These are phyloP conservation scores for Trichogramma evanescens DNA, from an alignment of 2,888 invertebrate species.

Conservation along the genomic window DNA sequence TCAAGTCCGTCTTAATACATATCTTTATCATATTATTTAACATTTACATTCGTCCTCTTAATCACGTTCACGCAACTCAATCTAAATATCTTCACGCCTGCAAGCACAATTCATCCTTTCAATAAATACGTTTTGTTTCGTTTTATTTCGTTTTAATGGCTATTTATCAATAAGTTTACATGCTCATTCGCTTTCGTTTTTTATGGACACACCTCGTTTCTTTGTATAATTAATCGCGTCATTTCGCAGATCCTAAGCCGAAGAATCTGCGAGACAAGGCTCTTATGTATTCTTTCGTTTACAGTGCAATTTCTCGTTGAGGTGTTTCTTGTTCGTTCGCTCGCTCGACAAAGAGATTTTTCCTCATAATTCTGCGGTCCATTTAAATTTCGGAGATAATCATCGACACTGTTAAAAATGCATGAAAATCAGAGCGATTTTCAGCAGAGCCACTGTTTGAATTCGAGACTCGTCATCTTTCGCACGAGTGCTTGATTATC, in stretches of 20 bases:
- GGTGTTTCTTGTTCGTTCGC: slow-evolving; percentile 38
- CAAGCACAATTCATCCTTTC: slow-evolving; percentile 7
- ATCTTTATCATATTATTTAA: slow-evolving; percentile 30
- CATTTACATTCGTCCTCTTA: slow-evolving; percentile 32
- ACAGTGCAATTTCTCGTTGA: slow-evolving; percentile 27
- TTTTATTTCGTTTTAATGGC: slow-evolving; percentile 8
- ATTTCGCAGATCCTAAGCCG: slow-evolving; percentile 40
- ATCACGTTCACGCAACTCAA: slow-evolving; percentile 11
- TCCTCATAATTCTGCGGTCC: slow-evolving; percentile 13
- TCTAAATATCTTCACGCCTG: background rate
- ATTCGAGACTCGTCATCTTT: too few relatives aligned
- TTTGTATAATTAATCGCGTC: slow-evolving; percentile 23
- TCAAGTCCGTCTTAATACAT: too few relatives aligned
- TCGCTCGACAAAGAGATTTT: slow-evolving; percentile 40
- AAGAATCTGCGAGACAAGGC: slow-evolving; percentile 45
- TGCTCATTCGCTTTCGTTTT: slow-evolving; percentile 14
- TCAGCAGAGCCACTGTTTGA: too few relatives aligned
- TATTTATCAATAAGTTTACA: background rate
- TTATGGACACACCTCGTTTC: slow-evolving; percentile 1
- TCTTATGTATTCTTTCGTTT: slow-evolving; percentile 2
- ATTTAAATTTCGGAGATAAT: background rate
- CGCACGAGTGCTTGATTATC: too few relatives aligned
- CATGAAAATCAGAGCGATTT: background rate
- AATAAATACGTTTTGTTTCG: slow-evolving; percentile 24
- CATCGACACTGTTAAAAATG: background rate